Base-by-base conservation (phyloP, 2,113 vertebrate species). In the Microcebus griseorufus region DNA sequence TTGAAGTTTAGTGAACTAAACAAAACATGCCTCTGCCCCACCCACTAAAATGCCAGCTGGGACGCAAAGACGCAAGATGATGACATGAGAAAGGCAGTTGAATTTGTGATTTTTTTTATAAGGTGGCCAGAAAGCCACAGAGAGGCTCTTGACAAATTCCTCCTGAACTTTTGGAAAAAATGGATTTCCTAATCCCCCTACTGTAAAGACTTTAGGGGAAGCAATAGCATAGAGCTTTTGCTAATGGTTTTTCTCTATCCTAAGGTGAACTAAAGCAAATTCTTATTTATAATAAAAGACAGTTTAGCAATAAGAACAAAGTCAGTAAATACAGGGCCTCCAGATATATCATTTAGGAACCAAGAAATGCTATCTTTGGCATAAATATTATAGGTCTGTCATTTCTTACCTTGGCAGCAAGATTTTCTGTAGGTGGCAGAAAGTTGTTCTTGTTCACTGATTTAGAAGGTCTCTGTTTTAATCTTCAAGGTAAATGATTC, bases 301-400 rank as follows among this genome's bases (percentile, higher is more conserved):
- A 92, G 78, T 93, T 93, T 67, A 93, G 69, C 58, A 88, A 51
- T 94, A 94, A 91, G 89, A 91, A 96, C 29, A 86, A 97, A 97
- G 58, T 80, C 88, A 90, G 48, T 67, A 96, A 96, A 91, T 92
- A 65, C 3, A 94, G 18, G 34, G 16, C 82, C 92, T 95, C 51
- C 9, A 84, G 75, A 79, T 94, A 83, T 79, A 95, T 90, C 82
- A 96, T 96, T 93, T 94, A 51, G 58, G 88, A 65, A 58, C 89
- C 86, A 83, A 95, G 64, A 97, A 97, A 93, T 95, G 69, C 89
- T 96, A 89, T 97, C 75, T 97, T 97, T 97, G 79, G 93, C 89
- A 96, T 92, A 97, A 97, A 95, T 97, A 97, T 92, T 97, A 97
- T 20, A 89, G 58, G 64, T 96, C 96, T 97, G 95, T 97, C 95